Evolutionary conservation across 1,140 invertebrate genomes (phyloP).

Genomic region (Tetramorium simillimum): DNA sequence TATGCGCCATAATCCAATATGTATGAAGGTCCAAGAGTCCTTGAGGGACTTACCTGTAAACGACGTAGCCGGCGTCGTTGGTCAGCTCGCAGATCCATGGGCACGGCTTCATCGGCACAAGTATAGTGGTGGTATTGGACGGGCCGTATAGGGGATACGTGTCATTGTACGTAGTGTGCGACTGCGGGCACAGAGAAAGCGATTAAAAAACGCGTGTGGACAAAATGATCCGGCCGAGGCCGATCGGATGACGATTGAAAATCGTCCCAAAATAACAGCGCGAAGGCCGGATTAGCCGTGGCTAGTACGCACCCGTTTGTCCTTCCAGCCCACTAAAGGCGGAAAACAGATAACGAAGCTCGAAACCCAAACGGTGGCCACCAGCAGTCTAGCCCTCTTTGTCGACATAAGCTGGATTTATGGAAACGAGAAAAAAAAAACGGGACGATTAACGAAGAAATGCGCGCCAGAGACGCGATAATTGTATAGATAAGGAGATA

Average conservation of each 20-base stretch:
- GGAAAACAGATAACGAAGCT: slow-evolving; percentile 99
- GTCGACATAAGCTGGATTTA: slow-evolving; percentile 92
- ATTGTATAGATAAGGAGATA: slow-evolving; percentile 2
- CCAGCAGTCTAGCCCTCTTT: slow-evolving; percentile 94
- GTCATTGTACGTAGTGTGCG: slow-evolving; percentile 72
- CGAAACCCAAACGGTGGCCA: slow-evolving; percentile 96
- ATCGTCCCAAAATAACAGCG: background rate
- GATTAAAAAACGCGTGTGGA: background rate
- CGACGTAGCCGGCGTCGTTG: slow-evolving; percentile 93
- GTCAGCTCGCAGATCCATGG: slow-evolving; percentile 96
- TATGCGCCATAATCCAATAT: background rate
- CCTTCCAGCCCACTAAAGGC: slow-evolving; percentile 97
- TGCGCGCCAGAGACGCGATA: background rate
- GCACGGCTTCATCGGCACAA: slow-evolving; percentile 86
- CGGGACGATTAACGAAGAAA: background rate
- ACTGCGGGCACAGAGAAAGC: slow-evolving; percentile 60
- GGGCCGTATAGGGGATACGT: slow-evolving; percentile 75
- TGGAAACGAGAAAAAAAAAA: slow-evolving; percentile 8
- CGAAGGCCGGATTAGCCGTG: slow-evolving; percentile 20
- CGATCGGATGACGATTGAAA: background rate
- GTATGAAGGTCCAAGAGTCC: background rate
- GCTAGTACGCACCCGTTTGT: slow-evolving; percentile 88
- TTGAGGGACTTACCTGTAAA: slow-evolving; percentile 81
- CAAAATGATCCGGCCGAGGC: background rate
- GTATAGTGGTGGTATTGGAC: slow-evolving; percentile 79